These are phyloP conservation scores for Xestia ashworthii DNA, from an alignment of 2,888 invertebrate species.

Conservation along the genomic window DNA sequence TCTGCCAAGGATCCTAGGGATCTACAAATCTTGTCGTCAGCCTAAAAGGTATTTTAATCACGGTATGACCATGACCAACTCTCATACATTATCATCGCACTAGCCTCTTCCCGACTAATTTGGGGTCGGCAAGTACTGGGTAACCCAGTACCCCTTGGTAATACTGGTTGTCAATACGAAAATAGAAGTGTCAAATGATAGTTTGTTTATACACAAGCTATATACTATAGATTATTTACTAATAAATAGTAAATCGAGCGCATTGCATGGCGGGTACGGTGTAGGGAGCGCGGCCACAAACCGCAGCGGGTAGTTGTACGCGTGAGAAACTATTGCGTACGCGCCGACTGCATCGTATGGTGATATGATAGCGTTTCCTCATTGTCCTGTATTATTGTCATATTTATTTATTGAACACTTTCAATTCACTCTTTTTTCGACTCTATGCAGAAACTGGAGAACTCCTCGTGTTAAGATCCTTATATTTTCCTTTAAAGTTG, in stretches of 20 bases:
- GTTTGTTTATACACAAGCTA: slow-evolving; percentile 18
- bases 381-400: slow-evolving; percentile 25
- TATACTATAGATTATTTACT: slow-evolving; percentile 28
- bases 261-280: slow-evolving; percentile 47
- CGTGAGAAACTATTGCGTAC: slow-evolving; percentile 67
- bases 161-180: not conserved
- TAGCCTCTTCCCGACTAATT: no score
- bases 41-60: not conserved
- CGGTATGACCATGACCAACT: not conserved
- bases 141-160: no score
- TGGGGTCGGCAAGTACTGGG: no score
- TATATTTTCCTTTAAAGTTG: not conserved
- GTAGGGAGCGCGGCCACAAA: slow-evolving; percentile 58
- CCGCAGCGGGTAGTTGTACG: slow-evolving; percentile 64
- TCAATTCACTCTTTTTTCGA: not conserved
- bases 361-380: slow-evolving; percentile 56
- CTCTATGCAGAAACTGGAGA: not conserved
- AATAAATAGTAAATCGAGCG: slow-evolving; percentile 47
- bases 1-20: not conserved
- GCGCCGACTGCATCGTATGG: slow-evolving; percentile 20
- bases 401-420: slow-evolving; percentile 1
- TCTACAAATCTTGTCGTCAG: not conserved
- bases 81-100: not conserved
- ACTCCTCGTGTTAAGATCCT: not conserved
- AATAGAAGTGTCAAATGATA: not conserved